Evolutionary conservation across 2,888 invertebrate genomes (phyloP).

Genomic region (Hypolimnas misippus): DNA sequence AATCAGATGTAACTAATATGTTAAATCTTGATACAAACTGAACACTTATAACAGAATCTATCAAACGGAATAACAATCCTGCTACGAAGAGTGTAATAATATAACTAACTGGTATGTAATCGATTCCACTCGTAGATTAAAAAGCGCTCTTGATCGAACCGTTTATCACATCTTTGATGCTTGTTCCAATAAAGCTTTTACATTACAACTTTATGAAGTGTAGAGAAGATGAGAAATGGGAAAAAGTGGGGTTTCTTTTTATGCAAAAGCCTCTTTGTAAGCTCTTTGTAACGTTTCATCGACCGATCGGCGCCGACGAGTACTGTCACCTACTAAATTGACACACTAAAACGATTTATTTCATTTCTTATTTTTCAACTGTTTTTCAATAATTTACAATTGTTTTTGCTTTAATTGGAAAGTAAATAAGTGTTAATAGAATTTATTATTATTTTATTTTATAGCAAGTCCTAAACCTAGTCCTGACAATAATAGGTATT

Average conservation of each 20-base stretch:
- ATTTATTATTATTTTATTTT: not conserved
- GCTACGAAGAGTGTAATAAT: too few species aligned
- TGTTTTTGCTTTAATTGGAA: too few species aligned
- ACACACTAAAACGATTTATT: constrained; percentile 39
- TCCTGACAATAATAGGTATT: too few species aligned
- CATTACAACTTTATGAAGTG: constrained; percentile 40
- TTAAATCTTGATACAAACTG: too few species aligned
- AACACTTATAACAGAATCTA: too few species aligned
- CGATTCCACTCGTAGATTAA: not conserved
- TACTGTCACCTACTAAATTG: constrained; percentile 40
- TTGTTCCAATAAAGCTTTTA: constrained; percentile 39
- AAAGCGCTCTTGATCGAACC: constrained; percentile 26
- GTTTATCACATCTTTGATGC: constrained; percentile 32
- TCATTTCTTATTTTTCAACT: constrained; percentile 29
- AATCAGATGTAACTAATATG: too few species aligned
- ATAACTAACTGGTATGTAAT: not conserved
- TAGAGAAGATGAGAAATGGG: constrained; percentile 34
- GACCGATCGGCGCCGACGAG: constrained; percentile 32
- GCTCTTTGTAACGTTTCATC: constrained; percentile 43
- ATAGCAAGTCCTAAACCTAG: not conserved
- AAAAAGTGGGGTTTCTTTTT: constrained; percentile 38
- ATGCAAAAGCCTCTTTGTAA: constrained; percentile 41
- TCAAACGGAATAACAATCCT: not conserved
- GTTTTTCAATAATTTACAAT: constrained; percentile 4
- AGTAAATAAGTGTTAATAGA: too few species aligned